These are phyloP conservation scores for Aradophagus sp. DNA, from an alignment of 1,140 invertebrate species.

Conservation along the genomic window DNA sequence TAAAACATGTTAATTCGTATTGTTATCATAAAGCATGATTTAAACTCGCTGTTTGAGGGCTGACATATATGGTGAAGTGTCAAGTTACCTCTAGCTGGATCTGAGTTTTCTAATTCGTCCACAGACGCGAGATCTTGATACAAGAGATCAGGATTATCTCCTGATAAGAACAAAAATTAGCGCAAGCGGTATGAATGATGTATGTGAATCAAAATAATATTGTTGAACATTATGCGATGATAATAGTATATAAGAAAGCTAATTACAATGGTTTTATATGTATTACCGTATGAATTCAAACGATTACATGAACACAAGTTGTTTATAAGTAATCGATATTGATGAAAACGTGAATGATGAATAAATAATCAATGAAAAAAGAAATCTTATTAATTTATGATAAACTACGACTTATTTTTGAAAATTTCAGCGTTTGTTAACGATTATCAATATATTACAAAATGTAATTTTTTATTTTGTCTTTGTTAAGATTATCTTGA, in stretches of 20 bases:
- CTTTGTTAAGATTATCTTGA: no score
- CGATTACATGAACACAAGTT: neutral
- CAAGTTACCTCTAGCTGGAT: constrained; percentile 67
- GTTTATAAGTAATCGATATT: constrained; percentile 1
- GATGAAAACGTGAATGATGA: neutral
- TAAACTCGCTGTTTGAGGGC: neutral
- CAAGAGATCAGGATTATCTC: constrained; percentile 77
- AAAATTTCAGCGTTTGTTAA: no score
- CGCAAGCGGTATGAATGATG: constrained; percentile 39
- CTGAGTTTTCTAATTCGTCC: constrained; percentile 68
- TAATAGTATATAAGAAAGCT: constrained; percentile 9
- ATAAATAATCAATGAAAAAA: constrained; percentile 2
- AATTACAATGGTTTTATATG: neutral
- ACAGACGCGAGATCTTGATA: constrained; percentile 76
- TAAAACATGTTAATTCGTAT: neutral
- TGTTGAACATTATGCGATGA: constrained; percentile 3
- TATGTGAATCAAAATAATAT: constrained; percentile 15
- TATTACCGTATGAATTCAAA: no score
- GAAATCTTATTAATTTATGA: neutral
- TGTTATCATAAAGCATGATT: neutral
- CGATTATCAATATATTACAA: no score
- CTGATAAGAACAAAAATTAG: constrained; percentile 68
- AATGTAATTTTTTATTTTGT: no score
- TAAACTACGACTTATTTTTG: no score
- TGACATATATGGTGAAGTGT: constrained; percentile 7